phyloP scores from a whole-genome alignment of 2,113 vertebrate genomes.

The Numenius arquata region DNA sequence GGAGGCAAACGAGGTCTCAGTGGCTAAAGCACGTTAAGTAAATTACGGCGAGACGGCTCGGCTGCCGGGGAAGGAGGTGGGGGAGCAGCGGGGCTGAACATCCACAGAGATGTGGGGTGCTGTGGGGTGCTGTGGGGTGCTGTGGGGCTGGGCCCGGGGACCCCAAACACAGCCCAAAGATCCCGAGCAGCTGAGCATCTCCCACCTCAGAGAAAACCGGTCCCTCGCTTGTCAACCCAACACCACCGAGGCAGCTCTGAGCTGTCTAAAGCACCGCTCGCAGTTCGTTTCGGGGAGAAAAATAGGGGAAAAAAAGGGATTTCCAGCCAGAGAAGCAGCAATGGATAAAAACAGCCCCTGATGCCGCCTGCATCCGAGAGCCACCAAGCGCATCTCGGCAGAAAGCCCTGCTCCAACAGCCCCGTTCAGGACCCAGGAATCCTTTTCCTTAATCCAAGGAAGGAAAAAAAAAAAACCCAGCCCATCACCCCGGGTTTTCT shows the following conservation, averaged over 20 bases:
- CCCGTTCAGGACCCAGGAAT: background rate
- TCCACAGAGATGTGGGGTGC: background rate
- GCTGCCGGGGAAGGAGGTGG: background rate
- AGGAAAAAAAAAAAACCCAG: background rate
- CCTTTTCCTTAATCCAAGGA: background rate
- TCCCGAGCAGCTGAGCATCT: background rate
- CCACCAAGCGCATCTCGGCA: background rate
- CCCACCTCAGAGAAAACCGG: background rate
- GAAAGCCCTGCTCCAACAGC: background rate
- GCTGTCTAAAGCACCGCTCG: background rate
- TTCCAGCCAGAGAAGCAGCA: background rate
- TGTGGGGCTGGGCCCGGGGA: background rate
- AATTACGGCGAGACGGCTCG: background rate
- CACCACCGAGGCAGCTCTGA: rapidly evolving
- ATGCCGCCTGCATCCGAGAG: background rate
- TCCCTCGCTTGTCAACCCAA: background rate
- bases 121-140: too few species aligned
- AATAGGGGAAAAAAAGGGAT: background rate
- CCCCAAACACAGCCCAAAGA: background rate
- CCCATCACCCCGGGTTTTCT: background rate
- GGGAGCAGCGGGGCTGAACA: background rate
- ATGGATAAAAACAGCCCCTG: background rate
- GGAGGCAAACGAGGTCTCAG: background rate
- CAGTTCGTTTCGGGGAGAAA: too few species aligned
- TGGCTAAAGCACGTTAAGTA: background rate